A percentile compares a stretch with the other conserved stretches of the same genome.
Conservation (phyloP, 2,888 invertebrate species). For the Julus scanicus region DNA sequence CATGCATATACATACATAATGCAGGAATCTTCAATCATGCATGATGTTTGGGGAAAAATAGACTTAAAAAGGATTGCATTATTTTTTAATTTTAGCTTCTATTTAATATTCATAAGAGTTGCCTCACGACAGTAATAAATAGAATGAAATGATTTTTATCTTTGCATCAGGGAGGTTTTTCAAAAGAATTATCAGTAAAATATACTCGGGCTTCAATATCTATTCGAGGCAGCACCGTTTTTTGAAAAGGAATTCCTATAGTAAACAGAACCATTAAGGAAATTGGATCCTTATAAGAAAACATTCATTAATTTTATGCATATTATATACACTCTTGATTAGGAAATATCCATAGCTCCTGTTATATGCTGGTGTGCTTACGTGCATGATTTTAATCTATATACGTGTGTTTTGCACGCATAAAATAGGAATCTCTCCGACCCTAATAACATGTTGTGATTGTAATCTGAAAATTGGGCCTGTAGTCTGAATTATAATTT, state of each 20-base stretch:
- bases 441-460: not conserved
- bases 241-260: not conserved
- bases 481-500: not conserved
- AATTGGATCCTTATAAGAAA: not conserved
- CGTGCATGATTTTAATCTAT: not conserved
- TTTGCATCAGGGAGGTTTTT: not conserved
- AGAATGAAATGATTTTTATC: too few relatives aligned
- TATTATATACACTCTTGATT: not conserved
- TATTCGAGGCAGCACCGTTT: too few relatives aligned
- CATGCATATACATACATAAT: too few relatives aligned
- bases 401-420: not conserved
- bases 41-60: too few relatives aligned
- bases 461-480: not conserved
- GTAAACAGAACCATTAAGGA: slow-evolving; percentile 17
- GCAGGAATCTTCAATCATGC: too few relatives aligned
- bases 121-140: too few relatives aligned
- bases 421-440: not conserved
- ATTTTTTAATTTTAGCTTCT: too few relatives aligned
- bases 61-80: too few relatives aligned
- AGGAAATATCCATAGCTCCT: not conserved
- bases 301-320: not conserved
- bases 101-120: too few relatives aligned
- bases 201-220: too few relatives aligned
- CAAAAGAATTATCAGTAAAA: not conserved
- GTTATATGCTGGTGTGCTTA: too few relatives aligned